Conservation (phyloP, 2,888 invertebrate genomes). For the Zaprionus obscuricornis region DNA sequence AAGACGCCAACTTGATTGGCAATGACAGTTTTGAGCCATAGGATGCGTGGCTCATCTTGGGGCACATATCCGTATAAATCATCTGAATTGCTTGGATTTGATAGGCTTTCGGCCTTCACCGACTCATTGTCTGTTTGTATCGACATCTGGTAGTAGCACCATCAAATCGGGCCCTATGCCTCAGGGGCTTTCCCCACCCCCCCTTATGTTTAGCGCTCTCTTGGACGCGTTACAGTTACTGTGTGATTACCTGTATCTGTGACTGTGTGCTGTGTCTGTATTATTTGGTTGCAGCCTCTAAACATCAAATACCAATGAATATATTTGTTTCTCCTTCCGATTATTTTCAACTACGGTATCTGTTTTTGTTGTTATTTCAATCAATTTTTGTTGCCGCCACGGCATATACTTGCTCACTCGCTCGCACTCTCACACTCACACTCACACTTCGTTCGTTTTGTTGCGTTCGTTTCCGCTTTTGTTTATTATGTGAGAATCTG, state of each 20-base stretch:
- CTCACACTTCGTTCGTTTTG: not conserved
- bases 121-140: not conserved
- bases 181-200: too few relatives aligned
- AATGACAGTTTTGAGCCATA: conserved; percentile 89
- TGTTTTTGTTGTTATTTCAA: conserved; percentile 61
- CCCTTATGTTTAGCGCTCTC: not conserved
- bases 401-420: too few relatives aligned
- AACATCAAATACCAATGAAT: conserved; percentile 61
- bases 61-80: conserved; percentile 11
- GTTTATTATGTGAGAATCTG: conserved; percentile 33
- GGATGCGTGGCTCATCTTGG: conserved; percentile 85
- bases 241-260: conserved; percentile 3
- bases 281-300: conserved; percentile 47
- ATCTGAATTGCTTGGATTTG: not conserved
- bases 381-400: conserved; percentile 66
- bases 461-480: conserved; percentile 52
- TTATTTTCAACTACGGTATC: conserved; percentile 16
- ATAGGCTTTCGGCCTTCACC: not conserved
- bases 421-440: too few relatives aligned
- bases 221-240: too few relatives aligned
- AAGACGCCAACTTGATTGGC: conserved; percentile 80
- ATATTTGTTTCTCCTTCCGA: conserved; percentile 13
- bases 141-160: conserved; percentile 27
- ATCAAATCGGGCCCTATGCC: not conserved
- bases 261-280: conserved; percentile 10